Evolutionary conservation across 2,888 invertebrate species (phyloP).

Genomic region (Lasioglossum lativentre): DNA sequence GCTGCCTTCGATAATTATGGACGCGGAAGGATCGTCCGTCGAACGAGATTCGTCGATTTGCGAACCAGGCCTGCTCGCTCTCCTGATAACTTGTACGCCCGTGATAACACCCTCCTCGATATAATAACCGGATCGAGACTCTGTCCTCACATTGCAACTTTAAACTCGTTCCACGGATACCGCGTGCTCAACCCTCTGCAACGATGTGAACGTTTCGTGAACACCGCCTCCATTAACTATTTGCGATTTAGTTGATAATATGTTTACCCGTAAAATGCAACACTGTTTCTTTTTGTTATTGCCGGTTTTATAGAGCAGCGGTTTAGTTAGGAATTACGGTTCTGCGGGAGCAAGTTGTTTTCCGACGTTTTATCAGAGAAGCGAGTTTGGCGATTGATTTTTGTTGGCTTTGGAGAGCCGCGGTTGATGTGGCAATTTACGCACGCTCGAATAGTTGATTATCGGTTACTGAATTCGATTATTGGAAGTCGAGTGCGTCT

Average conservation of each 20-base stretch:
- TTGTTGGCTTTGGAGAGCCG: no score
- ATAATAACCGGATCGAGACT: not conserved
- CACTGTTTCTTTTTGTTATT: no score
- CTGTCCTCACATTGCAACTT: not conserved
- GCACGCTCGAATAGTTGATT: no score
- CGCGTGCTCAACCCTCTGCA: not conserved
- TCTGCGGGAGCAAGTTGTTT: no score
- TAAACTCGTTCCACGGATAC: not conserved
- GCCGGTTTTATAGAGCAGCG: not conserved
- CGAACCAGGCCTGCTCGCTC: not conserved
- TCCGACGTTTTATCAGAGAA: no score
- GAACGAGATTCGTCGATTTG: slow-evolving; percentile 31
- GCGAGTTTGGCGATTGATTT: no score
- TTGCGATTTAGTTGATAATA: not conserved
- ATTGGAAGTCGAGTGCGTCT: no score
- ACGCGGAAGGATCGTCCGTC: slow-evolving; percentile 23
- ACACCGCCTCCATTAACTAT: not conserved
- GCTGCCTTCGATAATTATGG: slow-evolving; percentile 11
- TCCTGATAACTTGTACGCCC: not conserved
- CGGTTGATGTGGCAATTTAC: no score
- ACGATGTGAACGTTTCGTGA: not conserved
- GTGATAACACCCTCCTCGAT: not conserved
- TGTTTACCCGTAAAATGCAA: not conserved
- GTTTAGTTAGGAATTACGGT: no score
- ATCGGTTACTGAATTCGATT: no score